Evolutionary conservation across 2,113 vertebrate genomes (phyloP).

Genomic region (Stigmatopora nigra): DNA sequence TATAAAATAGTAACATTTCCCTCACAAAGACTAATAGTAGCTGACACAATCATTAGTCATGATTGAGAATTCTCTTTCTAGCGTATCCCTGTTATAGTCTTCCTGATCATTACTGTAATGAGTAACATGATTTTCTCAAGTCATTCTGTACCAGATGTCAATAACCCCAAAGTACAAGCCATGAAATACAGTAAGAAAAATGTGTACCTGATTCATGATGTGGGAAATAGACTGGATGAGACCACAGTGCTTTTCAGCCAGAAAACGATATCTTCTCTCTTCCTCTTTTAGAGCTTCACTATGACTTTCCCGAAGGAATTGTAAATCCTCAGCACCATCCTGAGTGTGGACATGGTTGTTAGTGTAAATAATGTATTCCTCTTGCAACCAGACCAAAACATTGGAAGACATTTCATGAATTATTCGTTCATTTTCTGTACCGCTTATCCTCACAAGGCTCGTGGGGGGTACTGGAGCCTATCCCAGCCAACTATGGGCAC

Average conservation of each 20-base stretch:
- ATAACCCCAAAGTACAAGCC: constrained; percentile 8
- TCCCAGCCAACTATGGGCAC: too few species aligned
- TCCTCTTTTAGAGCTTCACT: constrained; percentile 81
- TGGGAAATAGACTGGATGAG: constrained; percentile 53
- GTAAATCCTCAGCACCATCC: constrained; percentile 68
- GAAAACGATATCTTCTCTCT: constrained; percentile 88
- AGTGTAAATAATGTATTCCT: neutral
- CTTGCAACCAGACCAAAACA: neutral
- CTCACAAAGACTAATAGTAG: neutral
- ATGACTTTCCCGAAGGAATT: constrained; percentile 79
- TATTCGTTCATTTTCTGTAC: too few species aligned
- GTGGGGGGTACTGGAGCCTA: too few species aligned
- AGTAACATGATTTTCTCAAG: neutral
- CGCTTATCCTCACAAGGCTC: too few species aligned
- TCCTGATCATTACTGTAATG: neutral
- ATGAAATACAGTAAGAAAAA: constrained; percentile 1
- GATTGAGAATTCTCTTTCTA: neutral
- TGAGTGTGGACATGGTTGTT: constrained; percentile 42
- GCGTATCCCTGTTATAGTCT: neutral
- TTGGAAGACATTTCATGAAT: neutral
- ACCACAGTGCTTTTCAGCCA: constrained; percentile 86
- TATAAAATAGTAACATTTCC: neutral
- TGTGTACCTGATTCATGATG: constrained; percentile 68
- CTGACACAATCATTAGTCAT: constrained; percentile 16
- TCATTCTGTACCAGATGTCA: neutral